These are phyloP conservation scores for Caranx ignobilis DNA, from an alignment of 2,113 vertebrate species.

Conservation along the genomic window DNA sequence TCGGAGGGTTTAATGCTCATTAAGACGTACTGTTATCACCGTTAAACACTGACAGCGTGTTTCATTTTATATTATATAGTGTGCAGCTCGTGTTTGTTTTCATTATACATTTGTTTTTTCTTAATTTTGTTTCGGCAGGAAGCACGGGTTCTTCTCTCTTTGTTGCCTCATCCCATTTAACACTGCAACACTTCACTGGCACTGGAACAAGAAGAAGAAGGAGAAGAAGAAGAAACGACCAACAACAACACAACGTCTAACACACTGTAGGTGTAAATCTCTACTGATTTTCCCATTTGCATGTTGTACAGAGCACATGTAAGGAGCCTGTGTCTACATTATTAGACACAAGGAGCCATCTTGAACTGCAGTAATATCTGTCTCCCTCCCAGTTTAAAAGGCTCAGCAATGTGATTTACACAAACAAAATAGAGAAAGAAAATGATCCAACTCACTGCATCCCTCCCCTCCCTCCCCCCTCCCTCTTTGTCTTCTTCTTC, in stretches of 20 bases:
- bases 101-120: neutral
- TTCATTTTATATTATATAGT: neutral
- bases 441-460: conserved; percentile 47
- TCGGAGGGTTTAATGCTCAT: conserved; percentile 54
- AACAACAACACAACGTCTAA: neutral
- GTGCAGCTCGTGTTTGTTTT: neutral
- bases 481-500: no score
- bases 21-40: conserved; percentile 51
- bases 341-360: neutral
- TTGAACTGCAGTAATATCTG: conserved; percentile 27
- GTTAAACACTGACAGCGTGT: conserved; percentile 52
- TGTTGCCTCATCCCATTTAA: conserved; percentile 7
- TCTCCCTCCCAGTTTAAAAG: conserved; percentile 15
- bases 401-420: conserved; percentile 40
- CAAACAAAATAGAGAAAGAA: conserved; percentile 51
- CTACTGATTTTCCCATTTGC: neutral
- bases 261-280: conserved; percentile 6
- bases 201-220: neutral
- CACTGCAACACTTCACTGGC: neutral
- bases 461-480: neutral
- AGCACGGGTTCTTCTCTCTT: neutral
- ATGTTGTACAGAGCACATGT: conserved; percentile 15
- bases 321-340: conserved; percentile 17
- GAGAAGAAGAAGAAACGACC: no score
- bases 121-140: neutral